Conservation (phyloP, 2,113 vertebrate species). For the Oncorhynchus mykiss region DNA sequence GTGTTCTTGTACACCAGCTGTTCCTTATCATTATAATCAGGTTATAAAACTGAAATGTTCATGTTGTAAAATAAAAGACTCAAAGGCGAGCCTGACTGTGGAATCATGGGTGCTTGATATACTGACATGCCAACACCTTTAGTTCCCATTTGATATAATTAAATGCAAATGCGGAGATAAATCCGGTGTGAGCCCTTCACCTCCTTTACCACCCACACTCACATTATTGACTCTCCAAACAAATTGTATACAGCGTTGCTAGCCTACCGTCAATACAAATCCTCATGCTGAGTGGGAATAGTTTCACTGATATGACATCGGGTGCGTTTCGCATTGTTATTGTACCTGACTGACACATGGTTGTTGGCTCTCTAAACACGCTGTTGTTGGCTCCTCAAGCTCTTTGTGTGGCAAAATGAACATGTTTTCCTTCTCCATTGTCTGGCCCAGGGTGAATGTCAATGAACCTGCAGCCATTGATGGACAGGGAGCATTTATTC, state of each 20-base stretch:
- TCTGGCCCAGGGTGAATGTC: neutral
- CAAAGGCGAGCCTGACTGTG: constrained; percentile 11
- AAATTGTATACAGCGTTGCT: neutral
- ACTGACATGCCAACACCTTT: constrained; percentile 25
- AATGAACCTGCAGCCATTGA: neutral
- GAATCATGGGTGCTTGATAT: constrained; percentile 27
- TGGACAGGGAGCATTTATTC: constrained; percentile 12
- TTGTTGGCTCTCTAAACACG: too few species aligned
- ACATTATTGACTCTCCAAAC: neutral
- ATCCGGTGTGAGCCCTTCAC: neutral
- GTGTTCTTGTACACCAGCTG: constrained; percentile 42
- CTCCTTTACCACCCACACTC: neutral
- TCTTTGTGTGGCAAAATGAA: too few species aligned
- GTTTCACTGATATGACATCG: too few species aligned
- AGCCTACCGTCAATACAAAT: neutral
- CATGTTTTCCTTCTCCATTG: too few species aligned
- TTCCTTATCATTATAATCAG: constrained; percentile 34
- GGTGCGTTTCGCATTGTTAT: neutral
- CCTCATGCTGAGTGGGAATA: too few species aligned
- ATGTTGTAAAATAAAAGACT: neutral
- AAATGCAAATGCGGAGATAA: constrained; percentile 6
- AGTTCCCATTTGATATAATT: constrained; percentile 7
- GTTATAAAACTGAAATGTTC: constrained; percentile 25
- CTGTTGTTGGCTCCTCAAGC: too few species aligned
- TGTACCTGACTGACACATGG: too few species aligned